These are phyloP conservation scores for Acestrorhynchus altus DNA, from an alignment of 2,797 vertebrate species.

Conservation along the genomic window DNA sequence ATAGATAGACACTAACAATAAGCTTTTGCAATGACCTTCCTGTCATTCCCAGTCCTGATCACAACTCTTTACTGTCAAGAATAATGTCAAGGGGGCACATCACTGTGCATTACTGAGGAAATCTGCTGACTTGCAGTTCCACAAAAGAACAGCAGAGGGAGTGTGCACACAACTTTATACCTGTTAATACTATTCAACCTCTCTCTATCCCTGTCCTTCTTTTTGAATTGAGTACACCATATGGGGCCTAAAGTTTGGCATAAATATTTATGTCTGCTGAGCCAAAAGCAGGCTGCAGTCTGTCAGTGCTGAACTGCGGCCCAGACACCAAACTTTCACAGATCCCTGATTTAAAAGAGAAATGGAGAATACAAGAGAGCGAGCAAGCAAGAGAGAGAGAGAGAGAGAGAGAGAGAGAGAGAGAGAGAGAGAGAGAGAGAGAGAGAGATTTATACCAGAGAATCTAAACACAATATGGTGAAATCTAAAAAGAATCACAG, in stretches of 20 bases:
- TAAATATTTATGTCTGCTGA: conserved; percentile 49
- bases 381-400: background rate
- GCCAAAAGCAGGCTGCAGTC: conserved; percentile 47
- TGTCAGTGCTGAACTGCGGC: conserved; percentile 24
- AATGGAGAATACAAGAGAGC: too few species aligned
- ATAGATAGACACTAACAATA: too few species aligned
- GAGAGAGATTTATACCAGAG: background rate
- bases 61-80: too few species aligned
- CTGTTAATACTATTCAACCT: background rate
- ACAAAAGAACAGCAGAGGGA: conserved; percentile 65
- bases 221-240: conserved; percentile 10
- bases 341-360: background rate
- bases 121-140: conserved; percentile 51
- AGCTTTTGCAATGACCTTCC: too few species aligned
- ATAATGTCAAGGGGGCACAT: too few species aligned
- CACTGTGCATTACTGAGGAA: background rate
- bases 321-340: conserved; percentile 9
- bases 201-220: background rate
- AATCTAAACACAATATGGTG: background rate
- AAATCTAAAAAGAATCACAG: background rate
- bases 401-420: background rate
- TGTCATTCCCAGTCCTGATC: too few species aligned
- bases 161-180: conserved; percentile 38
- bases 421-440: background rate
- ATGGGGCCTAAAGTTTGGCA: conserved; percentile 32